phyloP scores from a whole-genome alignment of 2,113 vertebrate genomes.

The Monopterus albus region DNA sequence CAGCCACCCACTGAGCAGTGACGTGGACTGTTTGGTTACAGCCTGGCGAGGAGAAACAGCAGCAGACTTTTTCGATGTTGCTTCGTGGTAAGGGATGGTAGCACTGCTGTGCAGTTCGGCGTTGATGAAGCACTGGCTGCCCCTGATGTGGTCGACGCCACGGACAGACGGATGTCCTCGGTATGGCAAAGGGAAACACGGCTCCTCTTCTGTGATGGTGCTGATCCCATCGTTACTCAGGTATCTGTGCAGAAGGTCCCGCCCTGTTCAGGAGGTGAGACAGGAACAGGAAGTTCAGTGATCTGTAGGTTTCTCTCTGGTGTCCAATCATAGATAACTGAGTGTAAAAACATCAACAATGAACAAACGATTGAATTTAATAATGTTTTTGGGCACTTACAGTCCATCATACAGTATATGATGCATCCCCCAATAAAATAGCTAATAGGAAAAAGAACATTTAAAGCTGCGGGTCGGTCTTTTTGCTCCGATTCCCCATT shows the following conservation, averaged over 20 bases:
- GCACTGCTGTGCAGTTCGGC: conserved; percentile 89
- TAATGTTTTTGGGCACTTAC: too few species aligned
- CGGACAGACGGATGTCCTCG: conserved; percentile 82
- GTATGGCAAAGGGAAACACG: conserved; percentile 78
- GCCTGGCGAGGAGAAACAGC: conserved; percentile 55
- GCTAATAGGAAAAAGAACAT: too few species aligned
- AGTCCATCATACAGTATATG: too few species aligned
- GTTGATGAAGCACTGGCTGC: conserved; percentile 87
- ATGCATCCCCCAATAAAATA: too few species aligned
- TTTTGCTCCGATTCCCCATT: too few species aligned
- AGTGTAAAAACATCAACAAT: too few species aligned
- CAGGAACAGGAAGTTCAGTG: too few species aligned
- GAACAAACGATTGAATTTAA: too few species aligned
- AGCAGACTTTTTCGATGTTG: conserved; percentile 78
- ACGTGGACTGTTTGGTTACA: conserved; percentile 63
- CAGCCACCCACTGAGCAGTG: conserved; percentile 89
- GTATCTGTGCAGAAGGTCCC: conserved; percentile 86
- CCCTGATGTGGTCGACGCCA: conserved; percentile 91
- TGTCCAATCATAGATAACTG: too few species aligned
- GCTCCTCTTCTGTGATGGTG: conserved; percentile 88
- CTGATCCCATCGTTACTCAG: conserved; percentile 95
- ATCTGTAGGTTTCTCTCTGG: too few species aligned
- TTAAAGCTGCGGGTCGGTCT: too few species aligned
- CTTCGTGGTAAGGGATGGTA: conserved; percentile 91
- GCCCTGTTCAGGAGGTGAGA: conserved; percentile 75